phyloP scores from a whole-genome alignment of 2,888 invertebrate species.

The Geophilus truncorum region DNA sequence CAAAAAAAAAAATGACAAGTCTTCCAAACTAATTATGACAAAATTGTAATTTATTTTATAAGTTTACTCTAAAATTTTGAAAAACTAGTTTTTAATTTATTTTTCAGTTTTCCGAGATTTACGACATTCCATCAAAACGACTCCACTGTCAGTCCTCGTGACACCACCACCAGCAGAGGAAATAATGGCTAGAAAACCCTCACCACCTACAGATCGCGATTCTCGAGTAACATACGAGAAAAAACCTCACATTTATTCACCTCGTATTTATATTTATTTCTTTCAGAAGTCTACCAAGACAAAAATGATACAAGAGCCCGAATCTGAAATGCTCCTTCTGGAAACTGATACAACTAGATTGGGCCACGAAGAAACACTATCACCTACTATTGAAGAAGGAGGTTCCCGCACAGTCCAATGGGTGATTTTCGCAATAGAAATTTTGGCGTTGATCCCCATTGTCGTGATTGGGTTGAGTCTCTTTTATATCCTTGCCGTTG shows the following conservation, averaged over 20 bases:
- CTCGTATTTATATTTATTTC: not conserved
- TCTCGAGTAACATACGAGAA: too few species aligned
- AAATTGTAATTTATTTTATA: not conserved
- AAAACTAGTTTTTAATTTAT: not conserved
- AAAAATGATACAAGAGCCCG: not conserved
- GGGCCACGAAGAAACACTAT: not conserved
- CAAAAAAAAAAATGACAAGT: too few species aligned
- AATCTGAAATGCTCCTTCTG: not conserved
- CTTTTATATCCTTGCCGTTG: conserved; percentile 1
- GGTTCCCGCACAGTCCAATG: not conserved
- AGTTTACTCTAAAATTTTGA: too few species aligned
- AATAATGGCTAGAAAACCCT: not conserved
- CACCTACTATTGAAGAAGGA: not conserved
- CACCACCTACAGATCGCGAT: not conserved
- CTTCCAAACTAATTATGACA: too few species aligned
- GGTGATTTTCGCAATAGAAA: not conserved
- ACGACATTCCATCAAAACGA: not conserved
- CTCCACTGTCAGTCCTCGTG: not conserved
- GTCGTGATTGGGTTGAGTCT: not conserved
- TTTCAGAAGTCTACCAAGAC: not conserved
- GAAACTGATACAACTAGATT: not conserved
- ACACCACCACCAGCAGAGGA: not conserved
- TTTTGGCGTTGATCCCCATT: not conserved
- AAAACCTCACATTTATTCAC: not conserved
- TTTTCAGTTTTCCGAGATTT: not conserved